Evolutionary conservation across 2,888 invertebrate genomes (phyloP).

Genomic region (Noctua janthe): DNA sequence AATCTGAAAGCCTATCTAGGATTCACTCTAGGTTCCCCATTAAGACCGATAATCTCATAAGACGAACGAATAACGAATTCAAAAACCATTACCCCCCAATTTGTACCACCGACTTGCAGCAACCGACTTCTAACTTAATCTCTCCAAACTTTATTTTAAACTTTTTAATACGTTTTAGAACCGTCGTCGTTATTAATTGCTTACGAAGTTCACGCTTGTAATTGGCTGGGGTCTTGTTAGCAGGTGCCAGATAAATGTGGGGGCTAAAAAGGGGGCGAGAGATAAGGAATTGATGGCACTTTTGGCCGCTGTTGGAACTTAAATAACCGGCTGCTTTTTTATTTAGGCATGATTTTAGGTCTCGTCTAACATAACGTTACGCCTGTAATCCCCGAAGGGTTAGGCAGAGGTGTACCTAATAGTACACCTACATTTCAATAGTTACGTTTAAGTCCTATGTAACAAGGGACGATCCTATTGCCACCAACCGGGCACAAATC

Average conservation of each 20-base stretch:
- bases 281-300: background rate
- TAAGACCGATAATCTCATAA: background rate
- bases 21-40: background rate
- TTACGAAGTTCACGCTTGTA: constrained; percentile 29
- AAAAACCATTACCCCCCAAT: constrained; percentile 32
- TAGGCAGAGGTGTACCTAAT: no score
- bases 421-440: no score
- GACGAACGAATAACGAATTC: constrained; percentile 7
- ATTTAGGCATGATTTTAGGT: no score
- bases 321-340: background rate
- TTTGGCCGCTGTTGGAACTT: background rate
- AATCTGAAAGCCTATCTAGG: background rate
- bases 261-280: background rate
- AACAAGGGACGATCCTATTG: no score
- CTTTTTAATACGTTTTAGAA: constrained; percentile 17
- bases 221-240: constrained; percentile 20
- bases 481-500: no score
- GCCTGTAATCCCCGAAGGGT: no score
- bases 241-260: background rate
- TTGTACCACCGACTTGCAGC: constrained; percentile 20
- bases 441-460: no score
- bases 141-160: constrained; percentile 41
- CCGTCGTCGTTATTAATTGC: constrained; percentile 28
- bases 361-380: no score
- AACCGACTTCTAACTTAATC: constrained; percentile 33